Conservation (phyloP, 2,113 vertebrate species). For the Calyptomena viridis region DNA sequence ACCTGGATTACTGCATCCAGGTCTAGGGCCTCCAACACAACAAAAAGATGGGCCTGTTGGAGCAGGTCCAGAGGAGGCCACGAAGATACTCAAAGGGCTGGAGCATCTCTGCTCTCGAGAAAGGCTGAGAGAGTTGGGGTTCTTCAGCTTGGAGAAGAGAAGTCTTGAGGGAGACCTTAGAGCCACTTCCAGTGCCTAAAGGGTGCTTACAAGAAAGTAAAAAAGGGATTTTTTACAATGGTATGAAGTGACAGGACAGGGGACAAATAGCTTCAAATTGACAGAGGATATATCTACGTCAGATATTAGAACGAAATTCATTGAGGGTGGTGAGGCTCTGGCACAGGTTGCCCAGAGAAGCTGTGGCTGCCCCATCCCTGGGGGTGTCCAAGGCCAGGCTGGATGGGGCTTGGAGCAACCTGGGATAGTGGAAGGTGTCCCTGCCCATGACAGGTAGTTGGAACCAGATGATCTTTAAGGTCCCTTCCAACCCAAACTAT, state of each 20-base stretch:
- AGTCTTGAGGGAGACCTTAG: neutral
- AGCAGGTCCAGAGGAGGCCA: neutral
- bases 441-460: neutral
- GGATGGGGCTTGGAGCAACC: fast-evolving
- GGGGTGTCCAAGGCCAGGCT: neutral
- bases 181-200: neutral
- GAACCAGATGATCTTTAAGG: neutral
- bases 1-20: neutral
- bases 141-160: neutral
- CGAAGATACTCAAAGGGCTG: neutral
- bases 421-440: neutral
- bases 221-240: neutral
- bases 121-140: neutral
- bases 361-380: neutral
- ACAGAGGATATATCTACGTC: neutral
- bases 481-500: neutral
- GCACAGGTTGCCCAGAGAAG: neutral
- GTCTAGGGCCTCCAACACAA: neutral
- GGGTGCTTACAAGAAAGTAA: neutral
- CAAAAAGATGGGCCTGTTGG: neutral
- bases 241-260: neutral
- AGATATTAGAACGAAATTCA: neutral
- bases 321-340: neutral
- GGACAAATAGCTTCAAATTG: neutral
- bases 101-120: neutral